These are phyloP conservation scores for Plecotus auritus DNA, from an alignment of 2,113 vertebrate species.

Conservation along the genomic window DNA sequence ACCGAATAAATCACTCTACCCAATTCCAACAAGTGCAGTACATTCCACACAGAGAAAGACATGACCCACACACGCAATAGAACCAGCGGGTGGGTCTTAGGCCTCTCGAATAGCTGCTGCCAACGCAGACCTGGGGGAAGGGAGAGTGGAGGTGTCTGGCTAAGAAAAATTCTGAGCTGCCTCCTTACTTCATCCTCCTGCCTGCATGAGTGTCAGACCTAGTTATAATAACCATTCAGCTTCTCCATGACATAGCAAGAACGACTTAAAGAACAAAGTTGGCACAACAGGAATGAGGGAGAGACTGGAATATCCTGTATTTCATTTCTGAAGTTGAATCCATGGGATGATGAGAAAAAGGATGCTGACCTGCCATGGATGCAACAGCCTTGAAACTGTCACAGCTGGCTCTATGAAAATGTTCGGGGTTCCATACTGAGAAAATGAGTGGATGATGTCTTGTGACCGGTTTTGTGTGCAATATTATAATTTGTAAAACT, in stretches of 20 bases:
- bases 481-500: not conserved
- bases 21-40: not conserved
- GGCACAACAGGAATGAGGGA: not conserved
- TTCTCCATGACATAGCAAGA: not conserved
- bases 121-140: not conserved
- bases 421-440: not conserved
- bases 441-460: not conserved
- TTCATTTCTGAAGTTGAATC: not conserved
- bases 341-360: not conserved
- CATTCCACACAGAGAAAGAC: not conserved
- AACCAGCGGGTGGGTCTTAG: not conserved
- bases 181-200: not conserved
- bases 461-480: not conserved
- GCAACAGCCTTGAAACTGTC: not conserved
- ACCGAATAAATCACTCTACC: not conserved
- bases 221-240: not conserved
- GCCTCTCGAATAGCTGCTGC: not conserved
- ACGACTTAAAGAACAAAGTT: not conserved
- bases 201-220: not conserved
- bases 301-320: not conserved
- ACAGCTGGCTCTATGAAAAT: not conserved
- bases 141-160: not conserved
- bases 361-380: not conserved
- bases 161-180: not conserved
- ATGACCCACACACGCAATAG: fast-evolving